Base-by-base conservation (phyloP, 1,140 invertebrate genomes). In the Penaeus vannamei region DNA sequence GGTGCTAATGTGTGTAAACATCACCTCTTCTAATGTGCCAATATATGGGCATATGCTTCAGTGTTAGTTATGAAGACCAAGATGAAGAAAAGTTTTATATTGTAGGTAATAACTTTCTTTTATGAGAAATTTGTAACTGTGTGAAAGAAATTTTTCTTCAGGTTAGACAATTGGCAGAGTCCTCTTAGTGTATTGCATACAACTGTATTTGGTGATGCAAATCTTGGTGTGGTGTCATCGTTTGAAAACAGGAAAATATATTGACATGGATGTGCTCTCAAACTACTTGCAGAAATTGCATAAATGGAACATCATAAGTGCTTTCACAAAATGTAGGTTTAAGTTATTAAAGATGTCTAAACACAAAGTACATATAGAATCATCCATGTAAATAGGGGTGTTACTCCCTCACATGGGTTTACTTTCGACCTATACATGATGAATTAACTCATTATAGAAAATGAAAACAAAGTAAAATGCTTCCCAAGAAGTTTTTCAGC, bases 291-390 rank as follows among this genome's bases (percentile, higher is more conserved):
- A 77, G 72, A 85, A 76, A 83, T 64, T 84, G 86, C 86, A 84
- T 88, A 88, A 88, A 72, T 88, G 80, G 81, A 88, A 88, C 81
- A 88, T 88, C 86, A 84, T 88, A 88, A 88, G 86, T 88, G 86
- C 86, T 88, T 88, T 88, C 86, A 88, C 86, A 88, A 88, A 88
- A 80, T 88, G 66, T 88, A 88, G 86, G 62, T 83, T 88, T 88
- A 88, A 88, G 86, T 88, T 12, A 53, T 53, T 77, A 88, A 84
- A 59, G 80, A 88, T 88, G 86, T 88, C 86, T 88, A 88, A 80
- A 88, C 86, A 88, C 86, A 88, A 88, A 88, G 86, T 88, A 84
- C 62, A 88, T 88, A 88, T 88, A 88, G 80, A 88, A 76, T 23
- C 76, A 84, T 88, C 86, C 72, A 42, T 88, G 81, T 84, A 88